A percentile compares a stretch with the other conserved stretches of the same genome.
These are phyloP conservation scores for Bergia sp. DNA, from an alignment of 92 coral and sea anemone genomes.

Conservation along the genomic window DNA sequence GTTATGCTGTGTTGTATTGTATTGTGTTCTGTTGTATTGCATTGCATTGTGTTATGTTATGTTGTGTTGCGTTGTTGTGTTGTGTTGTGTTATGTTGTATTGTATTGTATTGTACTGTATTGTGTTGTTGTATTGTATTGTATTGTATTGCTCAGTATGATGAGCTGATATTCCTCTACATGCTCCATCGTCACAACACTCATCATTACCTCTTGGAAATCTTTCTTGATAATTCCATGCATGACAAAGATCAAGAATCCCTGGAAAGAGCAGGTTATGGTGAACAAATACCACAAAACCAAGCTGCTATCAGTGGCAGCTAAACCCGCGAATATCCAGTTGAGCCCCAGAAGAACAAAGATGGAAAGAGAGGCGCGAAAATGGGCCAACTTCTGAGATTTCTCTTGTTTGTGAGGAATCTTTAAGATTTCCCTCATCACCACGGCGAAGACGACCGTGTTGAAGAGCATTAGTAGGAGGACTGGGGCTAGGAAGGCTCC, in stretches of 20 bases:
- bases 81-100: conserved; percentile 1
- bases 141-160: background rate
- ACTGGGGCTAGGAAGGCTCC: conserved; percentile 91
- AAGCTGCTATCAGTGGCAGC: conserved; percentile 79
- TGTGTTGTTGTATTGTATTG: background rate
- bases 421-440: conserved; percentile 95
- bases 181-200: background rate
- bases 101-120: background rate
- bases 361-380: conserved; percentile 92
- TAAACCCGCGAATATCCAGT: conserved; percentile 94
- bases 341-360: conserved; percentile 89
- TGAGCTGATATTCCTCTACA: background rate
- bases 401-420: conserved; percentile 77
- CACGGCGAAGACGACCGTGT: conserved; percentile 69
- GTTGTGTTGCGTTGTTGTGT: conserved; percentile 6
- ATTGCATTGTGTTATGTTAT: background rate
- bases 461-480: conserved; percentile 77
- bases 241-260: conserved; percentile 84
- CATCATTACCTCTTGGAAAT: conserved; percentile 75
- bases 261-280: conserved; percentile 93
- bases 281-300: conserved; percentile 86
- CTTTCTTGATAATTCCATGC: conserved; percentile 93
- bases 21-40: too few species aligned
- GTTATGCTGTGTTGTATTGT: conserved; percentile 4
- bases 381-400: conserved; percentile 73